Percentiles rank a stretch among this genome's conserved stretches.
Conservation (phyloP, 2,888 invertebrate species). For the Lepas anatifera region DNA sequence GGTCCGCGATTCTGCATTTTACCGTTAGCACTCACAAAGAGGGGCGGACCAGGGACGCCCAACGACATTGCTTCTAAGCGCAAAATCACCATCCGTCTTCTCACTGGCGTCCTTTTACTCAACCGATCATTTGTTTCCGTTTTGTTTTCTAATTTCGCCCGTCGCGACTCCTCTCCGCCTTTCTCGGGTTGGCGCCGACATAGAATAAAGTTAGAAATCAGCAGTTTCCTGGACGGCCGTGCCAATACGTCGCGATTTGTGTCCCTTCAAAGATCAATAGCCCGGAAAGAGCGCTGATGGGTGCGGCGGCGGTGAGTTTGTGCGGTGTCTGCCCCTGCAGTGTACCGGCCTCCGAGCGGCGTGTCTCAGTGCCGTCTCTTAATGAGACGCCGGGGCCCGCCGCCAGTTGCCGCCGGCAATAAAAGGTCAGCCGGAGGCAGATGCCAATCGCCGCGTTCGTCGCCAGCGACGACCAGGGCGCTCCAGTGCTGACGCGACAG, state of each 20-base stretch:
- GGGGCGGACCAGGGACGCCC: too few species aligned
- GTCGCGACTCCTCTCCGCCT: background rate
- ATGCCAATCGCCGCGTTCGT: background rate
- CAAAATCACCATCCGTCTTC: background rate
- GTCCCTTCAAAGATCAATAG: background rate
- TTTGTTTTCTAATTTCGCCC: constrained; percentile 1
- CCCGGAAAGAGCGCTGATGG: background rate
- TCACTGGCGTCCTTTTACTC: background rate
- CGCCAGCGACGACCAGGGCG: background rate
- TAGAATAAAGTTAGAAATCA: background rate
- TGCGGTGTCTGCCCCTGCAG: background rate
- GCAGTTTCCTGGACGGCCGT: background rate
- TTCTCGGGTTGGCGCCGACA: background rate
- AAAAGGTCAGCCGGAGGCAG: background rate
- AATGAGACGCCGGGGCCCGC: background rate
- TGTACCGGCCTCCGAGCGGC: background rate
- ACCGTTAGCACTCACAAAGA: too few species aligned
- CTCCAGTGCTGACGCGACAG: background rate
- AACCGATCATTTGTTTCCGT: constrained; percentile 9
- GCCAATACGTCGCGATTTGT: background rate
- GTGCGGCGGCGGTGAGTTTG: background rate
- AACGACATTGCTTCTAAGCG: too few species aligned
- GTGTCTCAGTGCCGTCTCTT: background rate
- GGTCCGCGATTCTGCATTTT: too few species aligned
- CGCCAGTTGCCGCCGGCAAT: background rate